Conservation (phyloP, 1,140 invertebrate species). For the Nasonia giraulti region DNA sequence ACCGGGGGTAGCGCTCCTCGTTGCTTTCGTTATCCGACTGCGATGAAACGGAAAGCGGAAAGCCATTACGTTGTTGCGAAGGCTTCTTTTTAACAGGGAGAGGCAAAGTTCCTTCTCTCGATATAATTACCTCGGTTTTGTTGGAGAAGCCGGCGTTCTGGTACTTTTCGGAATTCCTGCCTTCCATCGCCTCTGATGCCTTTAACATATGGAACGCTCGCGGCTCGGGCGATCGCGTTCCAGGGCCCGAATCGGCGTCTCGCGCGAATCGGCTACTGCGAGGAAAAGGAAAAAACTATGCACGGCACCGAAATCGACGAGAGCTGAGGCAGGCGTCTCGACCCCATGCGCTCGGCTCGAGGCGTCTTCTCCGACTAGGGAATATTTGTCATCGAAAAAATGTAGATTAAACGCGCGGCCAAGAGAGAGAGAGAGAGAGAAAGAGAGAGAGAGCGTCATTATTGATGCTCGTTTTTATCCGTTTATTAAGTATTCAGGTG, state of each 20-base stretch:
- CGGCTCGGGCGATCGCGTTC: not conserved
- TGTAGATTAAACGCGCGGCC: slow-evolving; percentile 67
- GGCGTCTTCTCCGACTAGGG: slow-evolving; percentile 67
- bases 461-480: slow-evolving; percentile 75
- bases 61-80: too few relatives aligned
- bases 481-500: slow-evolving; percentile 76
- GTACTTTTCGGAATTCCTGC: too few relatives aligned
- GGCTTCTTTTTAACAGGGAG: too few relatives aligned
- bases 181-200: too few relatives aligned
- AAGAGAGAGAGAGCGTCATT: slow-evolving; percentile 63
- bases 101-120: not conserved
- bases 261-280: not conserved
- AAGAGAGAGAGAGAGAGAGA: slow-evolving; percentile 59
- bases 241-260: not conserved
- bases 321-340: slow-evolving; percentile 9
- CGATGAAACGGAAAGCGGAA: too few relatives aligned
- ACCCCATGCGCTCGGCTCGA: slow-evolving; percentile 56
- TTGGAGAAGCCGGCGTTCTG: slow-evolving; percentile 59
- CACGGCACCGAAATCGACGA: not conserved
- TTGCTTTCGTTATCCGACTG: slow-evolving; percentile 70
- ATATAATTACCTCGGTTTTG: slow-evolving; percentile 58
- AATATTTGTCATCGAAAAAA: slow-evolving; percentile 69
- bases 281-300: slow-evolving; percentile 1
- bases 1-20: slow-evolving; percentile 64
- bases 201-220: not conserved